A percentile compares a stretch with the other conserved stretches of the same genome.
Conservation (phyloP, 1,140 invertebrate species). For the Hetaerina americana region DNA sequence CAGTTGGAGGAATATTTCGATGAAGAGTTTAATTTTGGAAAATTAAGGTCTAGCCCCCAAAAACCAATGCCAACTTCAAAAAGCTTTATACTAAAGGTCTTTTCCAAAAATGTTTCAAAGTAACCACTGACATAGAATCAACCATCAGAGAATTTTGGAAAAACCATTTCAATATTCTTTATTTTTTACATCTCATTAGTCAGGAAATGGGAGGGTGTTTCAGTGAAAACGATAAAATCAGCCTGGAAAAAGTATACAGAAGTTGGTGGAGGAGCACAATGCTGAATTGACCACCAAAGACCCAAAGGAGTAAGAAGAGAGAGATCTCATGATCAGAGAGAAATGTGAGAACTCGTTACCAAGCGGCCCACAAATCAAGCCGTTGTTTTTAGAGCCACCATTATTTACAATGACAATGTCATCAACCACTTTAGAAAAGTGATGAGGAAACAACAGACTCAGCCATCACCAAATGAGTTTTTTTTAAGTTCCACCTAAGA, state of each 20-base stretch:
- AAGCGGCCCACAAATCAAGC: not conserved
- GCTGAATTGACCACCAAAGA: not conserved
- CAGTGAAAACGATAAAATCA: not conserved
- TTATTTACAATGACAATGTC: not conserved
- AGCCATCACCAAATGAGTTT: not conserved
- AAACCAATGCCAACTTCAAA: not conserved
- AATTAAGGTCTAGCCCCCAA: not conserved
- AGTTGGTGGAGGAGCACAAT: not conserved
- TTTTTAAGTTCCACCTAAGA: too few relatives aligned
- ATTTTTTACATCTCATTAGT: not conserved
- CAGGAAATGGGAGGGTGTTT: not conserved
- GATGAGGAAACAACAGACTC: not conserved
- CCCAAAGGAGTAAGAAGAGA: not conserved
- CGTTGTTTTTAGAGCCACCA: not conserved
- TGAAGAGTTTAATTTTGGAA: not conserved
- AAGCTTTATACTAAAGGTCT: not conserved
- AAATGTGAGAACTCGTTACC: not conserved
- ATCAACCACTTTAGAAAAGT: not conserved
- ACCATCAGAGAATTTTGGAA: not conserved
- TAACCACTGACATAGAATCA: not conserved
- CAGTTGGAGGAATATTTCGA: not conserved
- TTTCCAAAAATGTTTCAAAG: not conserved
- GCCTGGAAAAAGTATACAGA: not conserved
- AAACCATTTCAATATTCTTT: not conserved
- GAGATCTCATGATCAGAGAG: not conserved